Evolutionary conservation across 2,113 vertebrate species (phyloP).

Genomic region (Glaucomys volans): DNA sequence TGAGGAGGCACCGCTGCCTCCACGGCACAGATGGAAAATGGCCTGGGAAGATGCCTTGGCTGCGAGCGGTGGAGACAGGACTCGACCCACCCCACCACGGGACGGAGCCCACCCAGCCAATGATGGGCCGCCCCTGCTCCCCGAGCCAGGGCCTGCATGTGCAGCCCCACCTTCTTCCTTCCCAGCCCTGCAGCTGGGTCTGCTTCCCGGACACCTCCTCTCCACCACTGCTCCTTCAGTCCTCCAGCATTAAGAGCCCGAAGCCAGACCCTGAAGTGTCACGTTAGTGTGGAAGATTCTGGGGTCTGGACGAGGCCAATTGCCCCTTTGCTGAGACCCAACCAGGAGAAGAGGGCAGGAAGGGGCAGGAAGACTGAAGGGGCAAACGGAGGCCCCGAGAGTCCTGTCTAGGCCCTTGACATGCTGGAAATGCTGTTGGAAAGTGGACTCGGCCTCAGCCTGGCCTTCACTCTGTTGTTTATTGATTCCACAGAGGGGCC

Average conservation of each 20-base stretch:
- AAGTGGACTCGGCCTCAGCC: background rate
- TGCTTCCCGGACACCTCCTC: accelerated
- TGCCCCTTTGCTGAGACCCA: background rate
- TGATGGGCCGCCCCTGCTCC: accelerated
- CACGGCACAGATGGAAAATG: background rate
- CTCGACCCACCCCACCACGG: accelerated
- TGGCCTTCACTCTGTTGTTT: background rate
- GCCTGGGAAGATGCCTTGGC: accelerated
- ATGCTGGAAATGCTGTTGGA: accelerated
- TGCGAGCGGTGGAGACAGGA: background rate
- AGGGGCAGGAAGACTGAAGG: too few species aligned
- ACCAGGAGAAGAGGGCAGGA: background rate
- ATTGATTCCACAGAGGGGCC: background rate
- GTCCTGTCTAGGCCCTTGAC: background rate
- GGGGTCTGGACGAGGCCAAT: background rate
- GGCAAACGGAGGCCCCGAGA: background rate
- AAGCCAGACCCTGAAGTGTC: background rate
- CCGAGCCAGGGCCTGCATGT: background rate
- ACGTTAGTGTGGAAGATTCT: accelerated
- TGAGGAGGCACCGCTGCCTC: accelerated
- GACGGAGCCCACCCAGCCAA: accelerated
- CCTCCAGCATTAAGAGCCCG: background rate
- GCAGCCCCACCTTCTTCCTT: accelerated
- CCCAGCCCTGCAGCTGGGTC: accelerated
- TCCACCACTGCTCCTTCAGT: background rate